These are phyloP conservation scores for Numenius arquata DNA, from an alignment of 2,113 vertebrate genomes.

Conservation along the genomic window DNA sequence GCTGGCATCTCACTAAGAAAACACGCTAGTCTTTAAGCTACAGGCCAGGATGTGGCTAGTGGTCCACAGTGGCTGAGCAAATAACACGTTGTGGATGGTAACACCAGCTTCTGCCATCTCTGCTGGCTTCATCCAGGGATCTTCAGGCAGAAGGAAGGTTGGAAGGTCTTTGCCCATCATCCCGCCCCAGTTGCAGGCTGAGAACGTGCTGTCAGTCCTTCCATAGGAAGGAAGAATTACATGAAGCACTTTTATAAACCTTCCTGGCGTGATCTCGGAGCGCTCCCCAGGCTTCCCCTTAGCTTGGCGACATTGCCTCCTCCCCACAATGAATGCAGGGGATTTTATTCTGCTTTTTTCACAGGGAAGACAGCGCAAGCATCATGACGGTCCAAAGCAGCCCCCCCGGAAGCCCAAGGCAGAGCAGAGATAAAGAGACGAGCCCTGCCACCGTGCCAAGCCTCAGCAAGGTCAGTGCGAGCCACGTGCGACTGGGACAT, in stretches of 20 bases:
- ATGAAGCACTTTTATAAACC: background rate
- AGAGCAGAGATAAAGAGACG: background rate
- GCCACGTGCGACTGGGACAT: background rate
- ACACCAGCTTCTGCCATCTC: background rate
- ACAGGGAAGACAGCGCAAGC: background rate
- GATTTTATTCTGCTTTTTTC: background rate
- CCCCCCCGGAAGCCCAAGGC: background rate
- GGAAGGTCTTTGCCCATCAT: background rate
- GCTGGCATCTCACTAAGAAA: background rate
- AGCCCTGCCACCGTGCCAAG: background rate
- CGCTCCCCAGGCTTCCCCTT: background rate
- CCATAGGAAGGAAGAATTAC: background rate
- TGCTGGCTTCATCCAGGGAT: background rate
- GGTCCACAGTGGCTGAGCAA: background rate
- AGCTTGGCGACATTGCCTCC: background rate
- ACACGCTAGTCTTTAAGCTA: background rate
- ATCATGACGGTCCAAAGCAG: accelerated
- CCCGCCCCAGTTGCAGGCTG: background rate
- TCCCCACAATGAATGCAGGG: background rate
- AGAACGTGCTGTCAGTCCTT: background rate
- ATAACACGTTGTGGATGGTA: background rate
- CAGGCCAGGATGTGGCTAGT: background rate
- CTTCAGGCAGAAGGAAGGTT: background rate
- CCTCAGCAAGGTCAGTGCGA: background rate
- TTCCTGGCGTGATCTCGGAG: background rate